These are phyloP conservation scores for Turdus rufiventris DNA, from an alignment of 2,113 vertebrate genomes.

Conservation along the genomic window DNA sequence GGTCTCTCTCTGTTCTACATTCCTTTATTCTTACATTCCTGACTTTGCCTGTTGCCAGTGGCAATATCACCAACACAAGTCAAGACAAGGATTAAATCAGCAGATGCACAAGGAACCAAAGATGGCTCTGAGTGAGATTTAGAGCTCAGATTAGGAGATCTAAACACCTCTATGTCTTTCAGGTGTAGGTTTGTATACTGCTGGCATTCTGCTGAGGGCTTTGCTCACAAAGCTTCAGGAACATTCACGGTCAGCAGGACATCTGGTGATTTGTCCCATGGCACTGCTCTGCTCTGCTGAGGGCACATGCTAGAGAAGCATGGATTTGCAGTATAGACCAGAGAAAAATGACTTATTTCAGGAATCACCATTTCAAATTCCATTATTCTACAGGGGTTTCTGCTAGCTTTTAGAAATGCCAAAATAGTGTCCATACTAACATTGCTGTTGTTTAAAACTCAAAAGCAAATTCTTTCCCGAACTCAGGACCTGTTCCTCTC, in stretches of 20 bases:
- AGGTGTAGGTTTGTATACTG: neutral
- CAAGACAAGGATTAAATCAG: constrained; percentile 58
- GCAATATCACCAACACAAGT: constrained; percentile 60
- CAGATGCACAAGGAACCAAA: constrained; percentile 14
- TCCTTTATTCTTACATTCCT: constrained; percentile 59
- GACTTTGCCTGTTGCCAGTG: constrained; percentile 43
- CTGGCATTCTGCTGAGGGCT: neutral
- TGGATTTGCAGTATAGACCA: neutral
- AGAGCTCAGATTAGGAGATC: constrained; percentile 51
- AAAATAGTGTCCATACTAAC: neutral
- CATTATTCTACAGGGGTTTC: neutral
- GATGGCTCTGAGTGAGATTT: constrained; percentile 51
- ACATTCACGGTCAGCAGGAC: neutral
- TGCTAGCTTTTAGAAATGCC: neutral
- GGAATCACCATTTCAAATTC: neutral
- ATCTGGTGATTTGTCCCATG: neutral
- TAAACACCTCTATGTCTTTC: constrained; percentile 24
- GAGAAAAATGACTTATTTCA: neutral
- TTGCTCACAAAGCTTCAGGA: neutral
- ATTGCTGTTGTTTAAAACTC: neutral
- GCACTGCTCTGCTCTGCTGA: neutral
- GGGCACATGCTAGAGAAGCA: neutral
- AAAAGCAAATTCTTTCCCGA: neutral
- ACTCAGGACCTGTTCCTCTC: neutral
- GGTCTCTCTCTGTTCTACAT: neutral